Conservation (phyloP, 2,888 invertebrate genomes). For the Lasioglossum morio region DNA sequence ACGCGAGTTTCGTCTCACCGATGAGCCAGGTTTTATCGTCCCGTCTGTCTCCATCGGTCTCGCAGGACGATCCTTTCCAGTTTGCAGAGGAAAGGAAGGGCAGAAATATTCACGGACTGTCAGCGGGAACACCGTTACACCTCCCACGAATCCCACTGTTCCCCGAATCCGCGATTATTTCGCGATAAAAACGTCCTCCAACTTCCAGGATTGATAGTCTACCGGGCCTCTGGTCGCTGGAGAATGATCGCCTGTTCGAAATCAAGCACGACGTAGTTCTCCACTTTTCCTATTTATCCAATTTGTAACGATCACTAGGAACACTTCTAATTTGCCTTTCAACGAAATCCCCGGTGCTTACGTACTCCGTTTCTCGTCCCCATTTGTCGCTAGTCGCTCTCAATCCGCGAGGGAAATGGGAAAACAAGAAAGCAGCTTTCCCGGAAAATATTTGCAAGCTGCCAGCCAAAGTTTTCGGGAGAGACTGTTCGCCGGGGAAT, state of each 20-base stretch:
- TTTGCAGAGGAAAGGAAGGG: background rate
- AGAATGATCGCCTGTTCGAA: background rate
- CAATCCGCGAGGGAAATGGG: background rate
- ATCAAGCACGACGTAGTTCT: background rate
- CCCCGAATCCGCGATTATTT: background rate
- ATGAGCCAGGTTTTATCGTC: constrained; percentile 42
- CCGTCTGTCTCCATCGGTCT: constrained; percentile 35
- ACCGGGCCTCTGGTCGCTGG: no score
- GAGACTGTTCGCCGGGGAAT: background rate
- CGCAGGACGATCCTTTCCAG: background rate
- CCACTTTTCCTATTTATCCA: background rate
- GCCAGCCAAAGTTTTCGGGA: background rate
- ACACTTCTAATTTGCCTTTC: background rate
- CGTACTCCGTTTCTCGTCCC: constrained; percentile 1
- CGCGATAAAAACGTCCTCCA: background rate
- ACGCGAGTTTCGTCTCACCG: constrained; percentile 20
- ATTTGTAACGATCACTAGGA: background rate
- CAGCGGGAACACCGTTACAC: background rate
- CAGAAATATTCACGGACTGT: constrained; percentile 18
- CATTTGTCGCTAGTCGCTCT: constrained; percentile 3
- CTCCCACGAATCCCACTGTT: constrained; percentile 14
- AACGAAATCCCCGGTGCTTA: background rate
- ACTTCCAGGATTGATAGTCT: background rate
- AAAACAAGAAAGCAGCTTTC: background rate
- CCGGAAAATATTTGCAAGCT: constrained; percentile 31